Base-by-base conservation (phyloP, 1,140 invertebrate species). In the Saccostrea echinata region DNA sequence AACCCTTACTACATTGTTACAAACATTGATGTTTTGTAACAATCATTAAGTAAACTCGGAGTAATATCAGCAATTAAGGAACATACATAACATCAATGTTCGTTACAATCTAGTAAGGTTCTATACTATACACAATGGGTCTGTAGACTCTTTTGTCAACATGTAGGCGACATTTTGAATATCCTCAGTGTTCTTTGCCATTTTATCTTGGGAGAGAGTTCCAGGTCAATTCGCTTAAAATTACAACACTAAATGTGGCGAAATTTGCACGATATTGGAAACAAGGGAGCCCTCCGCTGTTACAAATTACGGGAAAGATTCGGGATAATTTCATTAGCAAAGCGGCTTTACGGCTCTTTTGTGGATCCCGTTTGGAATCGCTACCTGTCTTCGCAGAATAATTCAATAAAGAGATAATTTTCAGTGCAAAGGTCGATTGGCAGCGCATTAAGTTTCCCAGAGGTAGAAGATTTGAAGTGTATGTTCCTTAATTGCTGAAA, bases 351-450 rank as follows among this genome's bases (percentile, higher is more conserved):
- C 86, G 61, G 64, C 85, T 64, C 81, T 61, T 84, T 33, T 43
- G 82, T 84, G 88, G 21, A 61, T 51, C 30, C 51, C 52, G 82
- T 81, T 57, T 68, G 86, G 57, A 86, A 89, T 86, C 88, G 86
- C 86, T 89, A 89, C 88, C 88, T 89, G 88, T 89, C 86, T 86
- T 82, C 85, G 27, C 6, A 33, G n/a, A 43, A 51, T 89, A 89
- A 89, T 86, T 84, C 52, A 89, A 89, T 89, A 61, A 84, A 84
- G 81, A 61, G 21, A 85, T 89, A 76, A 55, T 86, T 84, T 76
- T 76, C 68, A 24, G n/a, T 86, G 21, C 52, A 83, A 86, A 84
- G 85, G 85, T 80, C 33, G 88, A 82, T 64, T 57, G 53, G 30
- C 35, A 30, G 76, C 27, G 84, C 52, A 84, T 89, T 86, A 86